phyloP scores from a whole-genome alignment of 2,888 invertebrate genomes.

The Dryadula phaetusa region DNA sequence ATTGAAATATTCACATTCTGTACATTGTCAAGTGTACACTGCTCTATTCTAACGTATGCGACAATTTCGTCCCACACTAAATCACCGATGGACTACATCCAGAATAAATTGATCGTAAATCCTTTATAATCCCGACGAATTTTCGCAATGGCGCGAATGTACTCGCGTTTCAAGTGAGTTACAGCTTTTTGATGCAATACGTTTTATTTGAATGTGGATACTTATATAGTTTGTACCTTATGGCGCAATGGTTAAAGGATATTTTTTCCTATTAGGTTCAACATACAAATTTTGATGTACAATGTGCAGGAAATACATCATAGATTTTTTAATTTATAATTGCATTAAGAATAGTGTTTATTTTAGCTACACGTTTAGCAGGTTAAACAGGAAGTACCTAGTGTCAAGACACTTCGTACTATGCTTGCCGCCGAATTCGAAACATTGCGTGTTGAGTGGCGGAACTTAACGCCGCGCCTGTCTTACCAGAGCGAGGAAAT shows the following conservation, averaged over 20 bases:
- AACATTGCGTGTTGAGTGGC: too few relatives aligned
- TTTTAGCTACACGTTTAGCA: too few relatives aligned
- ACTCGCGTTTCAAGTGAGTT: slow-evolving; percentile 31
- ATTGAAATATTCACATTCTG: slow-evolving; percentile 32
- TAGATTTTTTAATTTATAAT: too few relatives aligned
- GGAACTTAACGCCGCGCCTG: too few relatives aligned
- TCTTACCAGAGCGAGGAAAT: too few relatives aligned
- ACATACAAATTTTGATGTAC: too few relatives aligned
- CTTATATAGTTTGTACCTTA: not conserved
- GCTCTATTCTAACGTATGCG: slow-evolving; percentile 62
- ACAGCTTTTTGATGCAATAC: slow-evolving; percentile 19
- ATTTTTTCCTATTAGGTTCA: too few relatives aligned
- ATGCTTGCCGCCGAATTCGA: too few relatives aligned
- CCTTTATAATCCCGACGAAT: slow-evolving; percentile 48
- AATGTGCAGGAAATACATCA: too few relatives aligned
- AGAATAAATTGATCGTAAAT: slow-evolving; percentile 58
- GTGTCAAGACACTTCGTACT: too few relatives aligned
- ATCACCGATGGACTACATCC: slow-evolving; percentile 63
- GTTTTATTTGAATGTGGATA: slow-evolving; percentile 14
- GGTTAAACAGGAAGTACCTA: too few relatives aligned
- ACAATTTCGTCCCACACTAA: slow-evolving; percentile 64
- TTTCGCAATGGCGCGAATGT: slow-evolving; percentile 45
- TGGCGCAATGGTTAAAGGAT: not conserved
- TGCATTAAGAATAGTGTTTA: too few relatives aligned
- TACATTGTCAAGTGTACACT: slow-evolving; percentile 52